These are phyloP conservation scores for Chrysolina haemoptera DNA, from an alignment of 2,888 invertebrate genomes.

Conservation along the genomic window DNA sequence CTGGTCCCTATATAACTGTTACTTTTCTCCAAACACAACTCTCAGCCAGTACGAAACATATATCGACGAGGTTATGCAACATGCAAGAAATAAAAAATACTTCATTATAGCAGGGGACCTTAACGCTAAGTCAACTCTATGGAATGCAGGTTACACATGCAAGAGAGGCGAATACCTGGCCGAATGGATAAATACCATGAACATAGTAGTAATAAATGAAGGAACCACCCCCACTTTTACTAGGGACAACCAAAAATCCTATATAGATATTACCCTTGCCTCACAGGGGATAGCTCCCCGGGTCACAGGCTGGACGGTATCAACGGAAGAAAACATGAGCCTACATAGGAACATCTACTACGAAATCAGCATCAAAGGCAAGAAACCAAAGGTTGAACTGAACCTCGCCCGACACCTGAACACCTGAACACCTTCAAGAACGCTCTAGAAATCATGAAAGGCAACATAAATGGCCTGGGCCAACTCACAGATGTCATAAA, in stretches of 20 bases:
- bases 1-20: not conserved
- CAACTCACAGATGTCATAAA: not conserved
- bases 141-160: not conserved
- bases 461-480: not conserved
- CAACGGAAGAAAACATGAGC: conserved; percentile 8
- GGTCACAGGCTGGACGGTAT: conserved; percentile 4
- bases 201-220: not conserved
- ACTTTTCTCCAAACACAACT: conserved; percentile 1
- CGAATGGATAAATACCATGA: conserved; percentile 14
- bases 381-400: not conserved
- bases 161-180: not conserved
- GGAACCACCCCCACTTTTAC: conserved; percentile 22
- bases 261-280: conserved; percentile 21
- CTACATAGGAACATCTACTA: conserved; percentile 13
- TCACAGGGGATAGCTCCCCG: not conserved
- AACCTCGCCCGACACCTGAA: not conserved
- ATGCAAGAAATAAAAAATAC: conserved; percentile 4
- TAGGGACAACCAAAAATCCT: conserved; percentile 9
- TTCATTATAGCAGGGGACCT: not conserved
- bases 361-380: not conserved
- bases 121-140: not conserved
- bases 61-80: conserved; percentile 13
- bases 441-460: not conserved
- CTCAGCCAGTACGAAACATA: not conserved
- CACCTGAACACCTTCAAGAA: not conserved